phyloP scores from a whole-genome alignment of 2,888 invertebrate species.

The Gisinianus flammeolus region DNA sequence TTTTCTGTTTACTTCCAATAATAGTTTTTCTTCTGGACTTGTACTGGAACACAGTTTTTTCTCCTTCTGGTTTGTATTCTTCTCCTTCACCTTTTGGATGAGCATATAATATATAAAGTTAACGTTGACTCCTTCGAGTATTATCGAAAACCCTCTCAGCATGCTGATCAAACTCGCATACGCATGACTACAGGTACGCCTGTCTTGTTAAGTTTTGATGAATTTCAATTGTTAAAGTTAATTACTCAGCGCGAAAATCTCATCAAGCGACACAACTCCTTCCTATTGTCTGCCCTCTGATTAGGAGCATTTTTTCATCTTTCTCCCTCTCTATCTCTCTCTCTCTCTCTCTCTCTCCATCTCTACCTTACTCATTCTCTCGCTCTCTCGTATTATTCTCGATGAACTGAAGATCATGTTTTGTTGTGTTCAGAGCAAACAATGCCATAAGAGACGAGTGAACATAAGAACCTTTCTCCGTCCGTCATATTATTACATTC shows the following conservation, averaged over 20 bases:
- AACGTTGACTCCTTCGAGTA: neutral
- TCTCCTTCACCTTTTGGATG: neutral
- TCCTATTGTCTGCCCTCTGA: constrained; percentile 54
- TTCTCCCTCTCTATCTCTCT: constrained; percentile 6
- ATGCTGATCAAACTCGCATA: constrained; percentile 53
- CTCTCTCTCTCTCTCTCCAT: too few relatives aligned
- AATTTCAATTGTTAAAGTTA: constrained; percentile 58
- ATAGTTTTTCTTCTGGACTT: neutral
- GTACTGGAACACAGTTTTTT: neutral
- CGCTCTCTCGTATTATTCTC: too few relatives aligned
- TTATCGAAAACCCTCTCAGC: constrained; percentile 52
- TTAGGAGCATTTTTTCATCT: constrained; percentile 49
- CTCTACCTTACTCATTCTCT: constrained; percentile 33
- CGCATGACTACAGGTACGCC: constrained; percentile 33
- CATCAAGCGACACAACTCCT: constrained; percentile 50
- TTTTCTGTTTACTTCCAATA: neutral
- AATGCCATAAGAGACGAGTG: constrained; percentile 26
- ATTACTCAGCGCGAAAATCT: constrained; percentile 57
- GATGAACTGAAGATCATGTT: constrained; percentile 43
- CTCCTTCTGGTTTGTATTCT: neutral
- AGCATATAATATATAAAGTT: constrained; percentile 3
- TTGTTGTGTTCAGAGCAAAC: constrained; percentile 34
- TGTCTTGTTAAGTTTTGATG: constrained; percentile 58
- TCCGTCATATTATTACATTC: constrained; percentile 30
- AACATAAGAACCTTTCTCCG: constrained; percentile 17